Base-by-base conservation (phyloP, 2,888 invertebrate species). In the Perizoma flavofasciatum region DNA sequence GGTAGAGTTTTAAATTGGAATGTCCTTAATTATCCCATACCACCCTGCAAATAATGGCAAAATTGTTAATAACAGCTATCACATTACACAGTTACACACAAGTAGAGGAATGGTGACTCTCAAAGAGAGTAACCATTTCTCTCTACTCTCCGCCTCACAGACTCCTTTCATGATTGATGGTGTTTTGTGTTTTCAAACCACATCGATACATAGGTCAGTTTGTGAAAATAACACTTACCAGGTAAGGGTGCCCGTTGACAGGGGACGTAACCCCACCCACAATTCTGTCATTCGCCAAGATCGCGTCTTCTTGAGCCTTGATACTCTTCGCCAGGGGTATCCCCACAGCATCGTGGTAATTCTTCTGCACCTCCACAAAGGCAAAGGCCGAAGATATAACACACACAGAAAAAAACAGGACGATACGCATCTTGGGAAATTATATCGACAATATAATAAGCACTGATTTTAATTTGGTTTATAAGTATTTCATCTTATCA, bases 331-430 rank as follows among this genome's bases (percentile, higher is more conserved):
- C 59, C 6, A 54, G 50, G n/a, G 59, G 59, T 5, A 60, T 55
- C 9, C 59, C 59, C 5, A 55, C 48, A 8, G 47, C 47, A 32
- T 55, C 55, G 33, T 55, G 55, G 51, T 60, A 71, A 60, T 60
- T 49, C 34, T 49, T 43, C 10, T 44, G 32, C 1, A 68, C 59
- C 37, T 61, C 63, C 32, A 61, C 60, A 0, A 53, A 63, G 0
- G 65, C 61, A 0, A 61, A 65, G n/a, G 47, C 70, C 1, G 60
- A 63, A 11, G 60, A 60, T 40, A 67, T 22, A 34, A 72, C 10
- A 43, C 43, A 9, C n/a, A 11, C 8, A n/a, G n/a, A n/a, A n/a
- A 39, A 0, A 4, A 39, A 39, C 9, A 39, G 39, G 6, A 39
- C 7, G 8, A 39, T 8, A 39, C 39, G 39, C 39, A 39, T 39